Evolutionary conservation across 2,113 vertebrate genomes (phyloP).

Genomic region (Vulpes ferrilata): DNA sequence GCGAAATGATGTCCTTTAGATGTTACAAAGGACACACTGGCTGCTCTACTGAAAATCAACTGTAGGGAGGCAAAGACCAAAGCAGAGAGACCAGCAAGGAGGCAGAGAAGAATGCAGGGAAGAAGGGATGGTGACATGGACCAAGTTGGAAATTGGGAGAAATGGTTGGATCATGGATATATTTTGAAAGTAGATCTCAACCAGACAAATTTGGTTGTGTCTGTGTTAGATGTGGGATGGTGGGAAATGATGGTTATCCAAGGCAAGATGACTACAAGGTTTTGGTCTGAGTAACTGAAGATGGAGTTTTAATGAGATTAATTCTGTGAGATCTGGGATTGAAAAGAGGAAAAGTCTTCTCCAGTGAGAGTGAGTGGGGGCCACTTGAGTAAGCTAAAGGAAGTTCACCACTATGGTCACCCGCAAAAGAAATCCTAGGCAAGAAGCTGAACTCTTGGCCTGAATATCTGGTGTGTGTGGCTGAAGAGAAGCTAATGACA

Average conservation of each 20-base stretch:
- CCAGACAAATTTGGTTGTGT: no score
- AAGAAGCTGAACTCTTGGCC: neutral
- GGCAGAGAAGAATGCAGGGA: neutral
- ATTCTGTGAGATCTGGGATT: neutral
- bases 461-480: neutral
- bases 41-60: neutral
- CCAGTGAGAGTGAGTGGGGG: neutral
- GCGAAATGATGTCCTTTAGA: neutral
- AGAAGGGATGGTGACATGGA: neutral
- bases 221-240: neutral
- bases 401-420: neutral
- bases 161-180: neutral
- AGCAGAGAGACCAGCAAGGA: neutral
- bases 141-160: neutral
- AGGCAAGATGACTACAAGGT: neutral
- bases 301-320: constrained; percentile 52
- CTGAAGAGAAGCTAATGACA: neutral
- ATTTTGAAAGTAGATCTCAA: constrained; percentile 24
- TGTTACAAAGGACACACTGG: constrained; percentile 31
- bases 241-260: neutral
- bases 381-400: neutral
- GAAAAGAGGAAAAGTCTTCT: constrained; percentile 26
- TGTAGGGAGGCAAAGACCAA: neutral
- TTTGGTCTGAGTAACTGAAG: constrained; percentile 39
- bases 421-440: neutral